Percentiles rank a stretch among this genome's conserved stretches.
phyloP scores from a whole-genome alignment of 2,888 invertebrate species.

The Sesamia inferens region DNA sequence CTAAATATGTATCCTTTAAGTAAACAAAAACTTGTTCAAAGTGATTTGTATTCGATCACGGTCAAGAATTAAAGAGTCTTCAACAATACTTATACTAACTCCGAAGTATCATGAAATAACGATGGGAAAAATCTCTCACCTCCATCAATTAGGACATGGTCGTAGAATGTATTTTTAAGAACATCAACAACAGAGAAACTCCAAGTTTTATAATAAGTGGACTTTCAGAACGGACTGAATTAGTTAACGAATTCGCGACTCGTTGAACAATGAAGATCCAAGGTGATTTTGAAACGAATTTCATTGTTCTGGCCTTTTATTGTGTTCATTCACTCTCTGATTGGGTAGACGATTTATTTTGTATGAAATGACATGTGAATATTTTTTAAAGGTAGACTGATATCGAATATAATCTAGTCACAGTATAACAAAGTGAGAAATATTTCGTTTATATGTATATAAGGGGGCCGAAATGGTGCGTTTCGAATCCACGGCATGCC shows the following conservation, averaged over 20 bases:
- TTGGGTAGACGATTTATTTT: constrained; percentile 3
- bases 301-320: constrained; percentile 18
- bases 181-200: constrained; percentile 25
- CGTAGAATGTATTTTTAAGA: constrained; percentile 42
- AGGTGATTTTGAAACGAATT: constrained; percentile 20
- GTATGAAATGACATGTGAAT: background rate
- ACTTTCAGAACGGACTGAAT: constrained; percentile 36
- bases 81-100: constrained; percentile 28
- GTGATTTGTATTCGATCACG: background rate
- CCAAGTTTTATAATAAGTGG: constrained; percentile 39
- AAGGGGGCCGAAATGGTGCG: too few relatives aligned
- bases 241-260: constrained; percentile 27
- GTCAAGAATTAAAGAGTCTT: constrained; percentile 17
- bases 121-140: constrained; percentile 45
- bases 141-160: constrained; percentile 35
- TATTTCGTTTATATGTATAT: background rate
- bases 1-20: background rate
- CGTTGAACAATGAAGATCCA: constrained; percentile 39
- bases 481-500: too few relatives aligned
- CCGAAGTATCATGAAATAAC: constrained; percentile 43
- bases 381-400: background rate
- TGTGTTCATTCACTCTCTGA: constrained; percentile 29
- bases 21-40: constrained; percentile 4
- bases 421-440: background rate
- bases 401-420: background rate